Evolutionary conservation across 1,140 invertebrate species (phyloP).

Genomic region (Asbolus verrucosus): DNA sequence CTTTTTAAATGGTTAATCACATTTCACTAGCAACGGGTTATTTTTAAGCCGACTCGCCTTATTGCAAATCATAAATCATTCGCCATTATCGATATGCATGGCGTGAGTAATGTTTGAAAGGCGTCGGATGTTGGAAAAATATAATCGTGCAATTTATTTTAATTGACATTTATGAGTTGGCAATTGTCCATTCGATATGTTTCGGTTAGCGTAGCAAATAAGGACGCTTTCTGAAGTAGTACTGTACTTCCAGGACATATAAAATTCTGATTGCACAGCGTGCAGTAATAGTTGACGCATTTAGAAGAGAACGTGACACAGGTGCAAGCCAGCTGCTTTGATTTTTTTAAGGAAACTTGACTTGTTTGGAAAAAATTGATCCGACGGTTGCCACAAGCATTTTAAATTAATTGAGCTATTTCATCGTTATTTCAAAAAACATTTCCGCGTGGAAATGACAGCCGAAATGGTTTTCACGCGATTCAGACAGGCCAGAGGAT

Average conservation of each 20-base stretch:
- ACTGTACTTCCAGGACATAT: conserved; percentile 7
- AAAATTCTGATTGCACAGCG: background rate
- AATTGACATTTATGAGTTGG: conserved; percentile 36
- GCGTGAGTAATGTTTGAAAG: conserved; percentile 9
- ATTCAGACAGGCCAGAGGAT: too few relatives aligned
- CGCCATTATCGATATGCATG: conserved; percentile 2
- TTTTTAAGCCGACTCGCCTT: conserved; percentile 9
- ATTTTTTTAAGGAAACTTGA: too few relatives aligned
- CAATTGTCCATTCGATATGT: conserved; percentile 20
- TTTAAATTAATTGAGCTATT: too few relatives aligned
- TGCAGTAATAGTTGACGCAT: background rate
- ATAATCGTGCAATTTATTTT: conserved; percentile 28
- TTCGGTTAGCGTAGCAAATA: background rate
- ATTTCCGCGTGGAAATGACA: too few relatives aligned
- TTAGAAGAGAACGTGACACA: conserved; percentile 38
- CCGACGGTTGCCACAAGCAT: too few relatives aligned
- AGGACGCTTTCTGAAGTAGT: background rate
- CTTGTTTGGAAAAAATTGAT: too few relatives aligned
- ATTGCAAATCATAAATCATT: background rate
- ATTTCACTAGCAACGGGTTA: too few relatives aligned
- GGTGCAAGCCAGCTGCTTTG: conserved; percentile 17
- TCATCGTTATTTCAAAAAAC: too few relatives aligned
- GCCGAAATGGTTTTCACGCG: too few relatives aligned
- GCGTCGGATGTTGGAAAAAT: background rate
- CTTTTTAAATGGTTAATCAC: background rate